Conservation (phyloP, 2,113 vertebrate genomes). For the Jaculus jaculus region DNA sequence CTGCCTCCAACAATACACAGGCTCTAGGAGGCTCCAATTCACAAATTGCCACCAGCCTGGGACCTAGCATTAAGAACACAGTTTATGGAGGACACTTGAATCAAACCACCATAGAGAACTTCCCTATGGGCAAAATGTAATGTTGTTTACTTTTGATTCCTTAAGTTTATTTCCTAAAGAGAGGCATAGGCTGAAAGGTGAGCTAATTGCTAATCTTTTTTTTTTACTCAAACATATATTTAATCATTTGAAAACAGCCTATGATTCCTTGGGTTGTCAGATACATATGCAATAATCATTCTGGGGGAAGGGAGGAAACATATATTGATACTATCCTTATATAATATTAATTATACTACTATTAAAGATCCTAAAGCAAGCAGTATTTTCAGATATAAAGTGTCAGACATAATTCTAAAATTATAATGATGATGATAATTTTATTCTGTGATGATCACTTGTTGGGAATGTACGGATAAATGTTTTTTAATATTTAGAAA, state of each 20-base stretch:
- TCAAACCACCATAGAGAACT: neutral
- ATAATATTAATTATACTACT: neutral
- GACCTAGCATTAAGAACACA: no score
- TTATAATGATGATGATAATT: neutral
- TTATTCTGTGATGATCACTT: neutral
- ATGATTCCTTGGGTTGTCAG: neutral
- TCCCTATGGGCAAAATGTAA: neutral
- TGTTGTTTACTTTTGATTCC: neutral
- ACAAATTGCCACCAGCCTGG: no score
- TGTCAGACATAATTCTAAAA: neutral
- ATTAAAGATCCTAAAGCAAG: neutral
- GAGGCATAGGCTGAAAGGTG: neutral
- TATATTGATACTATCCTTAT: neutral
- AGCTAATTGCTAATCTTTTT: constrained; percentile 1
- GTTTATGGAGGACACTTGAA: no score
- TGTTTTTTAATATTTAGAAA: neutral
- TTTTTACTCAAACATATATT: neutral
- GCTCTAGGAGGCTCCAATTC: no score
- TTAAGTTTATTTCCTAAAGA: neutral
- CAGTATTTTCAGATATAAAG: neutral
- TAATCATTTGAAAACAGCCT: neutral
- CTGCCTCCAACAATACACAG: no score
- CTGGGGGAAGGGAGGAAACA: neutral
- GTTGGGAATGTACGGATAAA: neutral
- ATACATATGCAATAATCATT: neutral